Evolutionary conservation across 2,888 invertebrate species (phyloP), one percentile per base, ranked within the genome.

Genomic region (Allacma fusca): DNA sequence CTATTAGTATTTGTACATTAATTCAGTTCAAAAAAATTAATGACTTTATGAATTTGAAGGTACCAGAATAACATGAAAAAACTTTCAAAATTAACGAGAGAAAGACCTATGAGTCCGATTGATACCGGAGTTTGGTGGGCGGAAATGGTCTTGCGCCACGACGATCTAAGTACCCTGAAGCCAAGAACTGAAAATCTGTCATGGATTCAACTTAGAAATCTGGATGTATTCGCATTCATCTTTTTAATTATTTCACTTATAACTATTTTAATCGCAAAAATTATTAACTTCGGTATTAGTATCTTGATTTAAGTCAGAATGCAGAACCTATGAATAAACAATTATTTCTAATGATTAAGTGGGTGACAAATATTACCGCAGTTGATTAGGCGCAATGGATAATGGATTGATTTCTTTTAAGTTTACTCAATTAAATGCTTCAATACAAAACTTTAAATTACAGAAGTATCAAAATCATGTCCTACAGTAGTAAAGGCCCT

Each of bases 111-210:
- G 72, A 76, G 75, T 21, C 80, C 79, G 5, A 65, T 70, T 2
- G 78, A 80, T 23, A 57, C 43, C 1, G 79, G 80, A 19, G 34
- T 80, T 7, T 81, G 76, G 62, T 80, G 79, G 79, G 76, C 78
- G 12, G 80, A 81, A 34, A 80, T 76, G 29, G 75, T 80, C 1
- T 75, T 81, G 21, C 79, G 81, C 2, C 78, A 80, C 24, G 74
- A 40, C 12, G 50, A 65, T 21, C 26, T 81, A 16, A 50, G 23
- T 40, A 67, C 76, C n/a, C 24, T 80, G 29, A 67, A 78, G 57
- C 71, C 80, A 2, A 12, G 71, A 1, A 71, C 76, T 0, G 70
- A 74, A 28, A 9, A 78, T 13, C 40, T 77, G 21, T 76, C 76
- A 9, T 81, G 81, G 81, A 67, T 71, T 13, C 24, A 78, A 62